These are phyloP conservation scores for Bradypus variegatus DNA, from an alignment of 2,797 vertebrate genomes.

Conservation along the genomic window DNA sequence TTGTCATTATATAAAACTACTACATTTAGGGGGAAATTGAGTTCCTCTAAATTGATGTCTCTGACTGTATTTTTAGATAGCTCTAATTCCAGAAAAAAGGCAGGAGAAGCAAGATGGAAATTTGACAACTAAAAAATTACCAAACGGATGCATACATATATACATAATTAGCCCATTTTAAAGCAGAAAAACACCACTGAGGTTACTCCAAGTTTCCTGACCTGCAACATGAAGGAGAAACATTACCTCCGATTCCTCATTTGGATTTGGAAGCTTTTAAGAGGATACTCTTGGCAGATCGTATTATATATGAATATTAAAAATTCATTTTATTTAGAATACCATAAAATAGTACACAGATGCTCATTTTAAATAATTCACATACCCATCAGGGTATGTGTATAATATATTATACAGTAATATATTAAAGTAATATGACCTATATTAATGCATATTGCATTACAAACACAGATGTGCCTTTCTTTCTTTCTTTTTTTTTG, in stretches of 20 bases:
- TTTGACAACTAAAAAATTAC: background rate
- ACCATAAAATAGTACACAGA: conserved; percentile 56
- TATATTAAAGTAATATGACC: conserved; percentile 53
- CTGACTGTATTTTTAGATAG: background rate
- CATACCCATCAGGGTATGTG: conserved; percentile 14
- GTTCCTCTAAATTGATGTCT: background rate
- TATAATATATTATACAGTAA: too few species aligned
- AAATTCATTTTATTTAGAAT: conserved; percentile 57
- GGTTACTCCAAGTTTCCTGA: background rate
- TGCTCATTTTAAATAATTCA: conserved; percentile 61
- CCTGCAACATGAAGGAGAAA: background rate
- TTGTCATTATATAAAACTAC: background rate
- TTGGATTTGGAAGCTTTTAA: background rate
- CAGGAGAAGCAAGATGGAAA: background rate
- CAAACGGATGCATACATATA: background rate
- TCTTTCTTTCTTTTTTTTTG: background rate
- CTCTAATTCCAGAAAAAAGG: background rate
- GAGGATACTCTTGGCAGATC: background rate
- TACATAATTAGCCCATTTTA: background rate
- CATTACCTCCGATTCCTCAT: background rate
- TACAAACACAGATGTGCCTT: conserved; percentile 16
- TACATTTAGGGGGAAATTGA: background rate
- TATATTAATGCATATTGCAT: conserved; percentile 57
- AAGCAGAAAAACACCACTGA: background rate
- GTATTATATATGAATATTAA: conserved; percentile 42